Evolutionary conservation across 2,797 vertebrate genomes (phyloP).

Genomic region (Sebastes itinus): DNA sequence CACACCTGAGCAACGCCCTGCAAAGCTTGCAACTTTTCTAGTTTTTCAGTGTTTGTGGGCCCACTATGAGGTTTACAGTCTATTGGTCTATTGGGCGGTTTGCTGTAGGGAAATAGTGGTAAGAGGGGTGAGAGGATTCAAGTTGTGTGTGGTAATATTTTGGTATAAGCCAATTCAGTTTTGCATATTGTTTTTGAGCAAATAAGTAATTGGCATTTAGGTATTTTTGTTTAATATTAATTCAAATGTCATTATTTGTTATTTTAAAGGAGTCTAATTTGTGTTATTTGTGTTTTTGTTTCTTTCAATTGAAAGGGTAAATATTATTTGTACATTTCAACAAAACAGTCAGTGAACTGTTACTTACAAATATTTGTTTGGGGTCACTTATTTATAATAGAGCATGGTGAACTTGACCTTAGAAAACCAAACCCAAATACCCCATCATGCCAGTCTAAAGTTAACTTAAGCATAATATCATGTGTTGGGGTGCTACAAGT

Average conservation of each 20-base stretch:
- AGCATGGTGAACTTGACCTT: neutral
- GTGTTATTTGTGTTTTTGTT: too few relatives aligned
- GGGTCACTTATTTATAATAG: neutral
- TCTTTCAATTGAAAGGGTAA: too few relatives aligned
- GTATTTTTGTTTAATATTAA: neutral
- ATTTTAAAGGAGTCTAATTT: too few relatives aligned
- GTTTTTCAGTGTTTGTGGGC: neutral
- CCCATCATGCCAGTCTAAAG: neutral
- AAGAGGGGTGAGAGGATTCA: neutral
- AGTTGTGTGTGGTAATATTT: neutral
- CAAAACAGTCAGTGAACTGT: too few relatives aligned
- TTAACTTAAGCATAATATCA: too few relatives aligned
- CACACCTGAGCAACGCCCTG: too few relatives aligned
- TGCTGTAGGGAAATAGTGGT: neutral
- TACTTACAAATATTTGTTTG: neutral
- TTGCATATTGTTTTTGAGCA: neutral
- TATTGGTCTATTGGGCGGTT: neutral
- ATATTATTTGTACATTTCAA: too few relatives aligned
- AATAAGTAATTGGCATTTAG: neutral
- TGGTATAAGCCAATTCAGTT: too few relatives aligned
- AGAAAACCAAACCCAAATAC: neutral
- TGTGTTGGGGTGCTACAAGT: neutral
- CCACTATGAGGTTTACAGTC: too few relatives aligned
- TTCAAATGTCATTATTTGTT: too few relatives aligned
- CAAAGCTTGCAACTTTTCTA: too few relatives aligned